phyloP scores from a whole-genome alignment of 1,140 invertebrate species.

The Micrasema longulum region DNA sequence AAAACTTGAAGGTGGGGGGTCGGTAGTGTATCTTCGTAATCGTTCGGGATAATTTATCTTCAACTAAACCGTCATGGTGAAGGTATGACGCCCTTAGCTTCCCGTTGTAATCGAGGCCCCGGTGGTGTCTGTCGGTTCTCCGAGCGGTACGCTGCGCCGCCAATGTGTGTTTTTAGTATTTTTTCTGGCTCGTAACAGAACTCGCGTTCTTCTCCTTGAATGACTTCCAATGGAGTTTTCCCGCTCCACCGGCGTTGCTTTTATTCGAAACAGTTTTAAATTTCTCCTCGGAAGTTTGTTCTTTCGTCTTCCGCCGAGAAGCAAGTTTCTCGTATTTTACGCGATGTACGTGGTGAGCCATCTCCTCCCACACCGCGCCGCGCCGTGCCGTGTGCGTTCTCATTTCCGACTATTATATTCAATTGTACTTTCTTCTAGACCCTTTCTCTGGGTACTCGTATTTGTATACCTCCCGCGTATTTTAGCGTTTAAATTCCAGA shows the following conservation, averaged over 20 bases:
- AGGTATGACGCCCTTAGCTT: no score
- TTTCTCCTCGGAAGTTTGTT: constrained; percentile 39
- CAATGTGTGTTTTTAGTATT: constrained; percentile 9
- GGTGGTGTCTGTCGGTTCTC: no score
- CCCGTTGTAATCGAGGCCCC: no score
- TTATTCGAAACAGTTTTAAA: constrained; percentile 45
- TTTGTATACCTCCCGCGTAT: neutral
- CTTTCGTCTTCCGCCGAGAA: constrained; percentile 36
- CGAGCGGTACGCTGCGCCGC: neutral
- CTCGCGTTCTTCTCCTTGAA: constrained; percentile 19
- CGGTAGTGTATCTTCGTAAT: no score
- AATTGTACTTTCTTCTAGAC: neutral
- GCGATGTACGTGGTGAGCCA: constrained; percentile 13
- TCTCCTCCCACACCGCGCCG: no score
- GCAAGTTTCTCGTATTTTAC: constrained; percentile 40
- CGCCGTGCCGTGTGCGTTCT: neutral
- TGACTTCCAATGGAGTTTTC: constrained; percentile 42
- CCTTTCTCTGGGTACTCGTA: no score
- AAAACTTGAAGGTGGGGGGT: no score
- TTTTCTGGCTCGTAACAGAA: constrained; percentile 17
- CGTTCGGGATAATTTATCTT: no score
- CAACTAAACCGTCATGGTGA: no score
- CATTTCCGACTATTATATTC: constrained; percentile 6
- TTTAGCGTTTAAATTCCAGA: neutral
- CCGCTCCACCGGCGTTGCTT: constrained; percentile 17